phyloP scores from a whole-genome alignment of 2,797 vertebrate genomes.

The Chiroxiphia lanceolata region DNA sequence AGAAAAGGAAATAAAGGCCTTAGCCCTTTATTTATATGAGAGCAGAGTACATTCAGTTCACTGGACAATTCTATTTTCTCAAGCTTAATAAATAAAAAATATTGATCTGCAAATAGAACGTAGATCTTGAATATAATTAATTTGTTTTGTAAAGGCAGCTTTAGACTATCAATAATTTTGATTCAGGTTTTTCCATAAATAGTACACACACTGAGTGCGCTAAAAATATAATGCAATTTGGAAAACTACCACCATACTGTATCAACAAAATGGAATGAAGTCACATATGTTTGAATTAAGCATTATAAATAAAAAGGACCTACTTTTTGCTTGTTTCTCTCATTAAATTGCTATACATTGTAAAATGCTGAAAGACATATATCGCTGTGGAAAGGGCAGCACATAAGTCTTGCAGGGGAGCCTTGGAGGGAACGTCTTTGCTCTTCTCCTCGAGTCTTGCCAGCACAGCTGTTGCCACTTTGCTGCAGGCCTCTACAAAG shows the following conservation, averaged over 20 bases:
- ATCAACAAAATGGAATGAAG: neutral
- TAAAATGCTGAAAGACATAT: conserved; percentile 82
- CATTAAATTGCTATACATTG: conserved; percentile 80
- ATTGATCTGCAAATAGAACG: neutral
- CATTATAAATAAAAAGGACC: conserved; percentile 61
- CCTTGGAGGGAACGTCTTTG: conserved; percentile 81
- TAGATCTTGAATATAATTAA: neutral
- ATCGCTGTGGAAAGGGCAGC: conserved; percentile 82
- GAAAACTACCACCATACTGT: neutral
- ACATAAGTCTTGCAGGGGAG: conserved; percentile 82
- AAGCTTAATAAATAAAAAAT: neutral
- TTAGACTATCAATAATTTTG: neutral
- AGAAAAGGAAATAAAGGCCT: neutral
- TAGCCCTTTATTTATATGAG: neutral
- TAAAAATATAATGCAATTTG: neutral
- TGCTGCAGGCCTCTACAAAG: conserved; percentile 88
- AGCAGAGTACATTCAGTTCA: neutral
- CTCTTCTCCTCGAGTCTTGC: conserved; percentile 83
- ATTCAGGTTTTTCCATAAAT: neutral
- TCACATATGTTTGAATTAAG: neutral
- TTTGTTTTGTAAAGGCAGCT: neutral
- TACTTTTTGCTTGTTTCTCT: conserved; percentile 82
- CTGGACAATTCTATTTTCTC: neutral
- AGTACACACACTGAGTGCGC: rapidly evolving
- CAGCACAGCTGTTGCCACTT: conserved; percentile 82